These are phyloP conservation scores for Cotesia congregata DNA, from an alignment of 2,888 invertebrate genomes.

Conservation along the genomic window DNA sequence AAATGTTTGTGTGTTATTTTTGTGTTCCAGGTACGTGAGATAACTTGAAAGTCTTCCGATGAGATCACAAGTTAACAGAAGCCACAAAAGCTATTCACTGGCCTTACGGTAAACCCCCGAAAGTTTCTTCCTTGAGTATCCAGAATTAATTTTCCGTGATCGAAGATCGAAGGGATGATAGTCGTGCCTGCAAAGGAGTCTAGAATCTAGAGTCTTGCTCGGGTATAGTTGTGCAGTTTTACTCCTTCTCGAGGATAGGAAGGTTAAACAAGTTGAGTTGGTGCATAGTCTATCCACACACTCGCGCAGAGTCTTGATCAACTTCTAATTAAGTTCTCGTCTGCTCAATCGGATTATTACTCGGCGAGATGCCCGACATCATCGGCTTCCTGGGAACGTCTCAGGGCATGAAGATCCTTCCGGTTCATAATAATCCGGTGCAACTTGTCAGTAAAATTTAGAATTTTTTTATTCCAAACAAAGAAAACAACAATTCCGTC, in stretches of 20 bases:
- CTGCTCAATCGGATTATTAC: constrained; percentile 45
- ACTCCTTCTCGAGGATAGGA: constrained; percentile 38
- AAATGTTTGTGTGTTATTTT: constrained; percentile 30
- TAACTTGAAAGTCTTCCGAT: neutral
- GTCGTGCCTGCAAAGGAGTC: neutral
- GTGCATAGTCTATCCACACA: constrained; percentile 19
- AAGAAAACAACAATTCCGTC: too few species aligned
- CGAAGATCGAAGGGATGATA: constrained; percentile 27
- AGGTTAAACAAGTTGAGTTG: constrained; percentile 47
- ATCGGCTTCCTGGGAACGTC: constrained; percentile 25
- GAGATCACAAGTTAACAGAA: constrained; percentile 11
- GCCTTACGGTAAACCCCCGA: neutral
- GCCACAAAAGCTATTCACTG: constrained; percentile 30
- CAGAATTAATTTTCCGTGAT: constrained; percentile 44
- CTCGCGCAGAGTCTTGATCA: constrained; percentile 45
- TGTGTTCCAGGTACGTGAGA: constrained; percentile 59
- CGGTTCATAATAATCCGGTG: neutral
- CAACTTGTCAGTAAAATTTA: too few species aligned
- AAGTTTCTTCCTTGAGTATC: constrained; percentile 30
- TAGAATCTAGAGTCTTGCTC: constrained; percentile 2
- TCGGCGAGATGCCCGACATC: constrained; percentile 31
- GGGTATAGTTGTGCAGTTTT: neutral
- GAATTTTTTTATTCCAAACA: too few species aligned
- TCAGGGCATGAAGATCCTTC: neutral
- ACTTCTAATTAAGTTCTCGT: constrained; percentile 49